Conservation (phyloP, 2,797 vertebrate species). For the Microhierax caerulescens region DNA sequence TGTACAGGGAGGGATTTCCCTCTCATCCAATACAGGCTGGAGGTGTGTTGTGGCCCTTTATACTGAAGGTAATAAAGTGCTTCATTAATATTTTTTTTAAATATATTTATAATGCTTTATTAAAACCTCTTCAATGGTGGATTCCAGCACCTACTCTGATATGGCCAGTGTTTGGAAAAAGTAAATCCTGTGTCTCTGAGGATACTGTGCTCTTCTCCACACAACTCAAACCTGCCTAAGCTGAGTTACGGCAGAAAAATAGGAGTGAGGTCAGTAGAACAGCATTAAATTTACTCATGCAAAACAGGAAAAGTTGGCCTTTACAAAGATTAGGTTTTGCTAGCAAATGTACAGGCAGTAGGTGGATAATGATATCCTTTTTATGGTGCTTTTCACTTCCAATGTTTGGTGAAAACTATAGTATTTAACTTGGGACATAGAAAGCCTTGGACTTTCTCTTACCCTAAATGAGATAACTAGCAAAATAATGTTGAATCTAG, state of each 20-base stretch:
- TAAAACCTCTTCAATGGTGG: not conserved
- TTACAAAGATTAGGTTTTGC: conserved; percentile 10
- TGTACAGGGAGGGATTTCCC: not conserved
- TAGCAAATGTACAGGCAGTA: not conserved
- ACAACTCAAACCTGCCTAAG: not conserved
- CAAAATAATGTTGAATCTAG: conserved; percentile 12
- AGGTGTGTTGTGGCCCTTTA: not conserved
- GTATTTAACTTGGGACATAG: not conserved
- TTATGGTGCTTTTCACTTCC: not conserved
- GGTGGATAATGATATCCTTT: not conserved
- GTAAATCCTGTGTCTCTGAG: not conserved
- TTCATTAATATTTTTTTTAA: not conserved
- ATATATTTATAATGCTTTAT: not conserved
- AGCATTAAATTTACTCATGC: not conserved
- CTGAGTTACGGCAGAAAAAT: not conserved
- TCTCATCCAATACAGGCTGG: not conserved
- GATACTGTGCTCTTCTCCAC: not conserved
- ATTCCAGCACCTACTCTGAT: not conserved
- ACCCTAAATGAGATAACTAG: not conserved
- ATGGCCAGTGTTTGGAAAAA: not conserved
- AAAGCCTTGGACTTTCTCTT: not conserved
- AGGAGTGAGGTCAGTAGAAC: not conserved
- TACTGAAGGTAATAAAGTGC: not conserved
- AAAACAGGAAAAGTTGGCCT: not conserved
- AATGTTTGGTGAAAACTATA: not conserved